These are phyloP conservation scores for Dilophus febrilis DNA, from an alignment of 2,888 invertebrate species.

Conservation along the genomic window DNA sequence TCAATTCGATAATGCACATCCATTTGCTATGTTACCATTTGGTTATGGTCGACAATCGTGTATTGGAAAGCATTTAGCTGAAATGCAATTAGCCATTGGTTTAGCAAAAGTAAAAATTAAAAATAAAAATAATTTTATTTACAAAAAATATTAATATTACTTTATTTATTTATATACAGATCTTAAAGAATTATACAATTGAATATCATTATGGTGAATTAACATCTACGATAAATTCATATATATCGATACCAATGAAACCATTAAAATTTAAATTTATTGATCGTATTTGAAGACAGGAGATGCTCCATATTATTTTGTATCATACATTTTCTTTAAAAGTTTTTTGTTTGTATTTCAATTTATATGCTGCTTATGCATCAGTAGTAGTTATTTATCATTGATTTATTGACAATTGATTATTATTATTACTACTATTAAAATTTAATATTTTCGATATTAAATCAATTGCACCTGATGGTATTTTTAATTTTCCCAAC, in stretches of 20 bases:
- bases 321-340: too few species aligned
- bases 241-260: conserved; percentile 41
- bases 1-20: conserved; percentile 21
- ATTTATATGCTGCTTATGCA: too few species aligned
- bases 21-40: conserved; percentile 44
- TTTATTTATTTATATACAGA: conserved; percentile 23
- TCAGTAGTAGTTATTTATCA: too few species aligned
- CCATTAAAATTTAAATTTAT: conserved; percentile 46
- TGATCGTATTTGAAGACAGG: conserved; percentile 31
- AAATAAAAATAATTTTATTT: background rate
- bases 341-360: too few species aligned
- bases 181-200: conserved; percentile 41
- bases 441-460: background rate
- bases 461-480: conserved; percentile 19
- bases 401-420: too few species aligned
- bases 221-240: conserved; percentile 34
- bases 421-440: too few species aligned
- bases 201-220: conserved; percentile 52
- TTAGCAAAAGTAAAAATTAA: conserved; percentile 33
- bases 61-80: conserved; percentile 42
- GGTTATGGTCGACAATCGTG: conserved; percentile 45
- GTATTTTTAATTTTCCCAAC: conserved; percentile 21
- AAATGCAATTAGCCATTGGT: conserved; percentile 38
- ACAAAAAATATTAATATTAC: background rate
- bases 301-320: too few species aligned